phyloP scores from a whole-genome alignment of 2,113 vertebrate genomes.

The Phyllostomus discolor region DNA sequence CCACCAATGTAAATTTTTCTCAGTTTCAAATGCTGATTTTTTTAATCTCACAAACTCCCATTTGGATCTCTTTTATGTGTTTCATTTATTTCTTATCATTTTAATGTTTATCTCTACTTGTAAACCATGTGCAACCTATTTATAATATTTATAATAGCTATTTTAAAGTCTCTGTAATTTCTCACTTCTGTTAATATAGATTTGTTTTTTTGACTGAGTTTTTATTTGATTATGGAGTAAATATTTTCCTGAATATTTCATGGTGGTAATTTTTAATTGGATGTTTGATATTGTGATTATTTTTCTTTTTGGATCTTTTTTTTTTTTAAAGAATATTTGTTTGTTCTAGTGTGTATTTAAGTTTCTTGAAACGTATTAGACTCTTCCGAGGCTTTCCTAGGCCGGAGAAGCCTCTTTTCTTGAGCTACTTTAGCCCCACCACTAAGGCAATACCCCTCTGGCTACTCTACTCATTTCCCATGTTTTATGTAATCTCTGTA shows the following conservation, averaged over 20 bases:
- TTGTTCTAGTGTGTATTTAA: neutral
- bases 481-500: neutral
- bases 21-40: neutral
- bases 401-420: neutral
- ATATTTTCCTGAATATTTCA: neutral
- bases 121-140: neutral
- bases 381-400: neutral
- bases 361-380: neutral
- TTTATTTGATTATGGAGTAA: neutral
- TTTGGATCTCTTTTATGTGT: neutral
- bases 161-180: neutral
- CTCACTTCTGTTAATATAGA: neutral
- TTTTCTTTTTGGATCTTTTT: neutral
- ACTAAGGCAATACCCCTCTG: neutral
- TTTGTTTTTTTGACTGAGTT: slow-evolving; percentile 1
- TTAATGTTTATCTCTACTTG: neutral
- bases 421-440: neutral
- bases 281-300: neutral
- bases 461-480: neutral
- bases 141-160: neutral
- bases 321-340: neutral
- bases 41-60: neutral
- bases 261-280: neutral
- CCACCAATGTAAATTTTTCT: neutral
- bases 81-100: neutral